A percentile compares a stretch with the other conserved stretches of the same genome.
Evolutionary conservation across 2,113 vertebrate species (phyloP).

Genomic region (Ploceus nigricollis): DNA sequence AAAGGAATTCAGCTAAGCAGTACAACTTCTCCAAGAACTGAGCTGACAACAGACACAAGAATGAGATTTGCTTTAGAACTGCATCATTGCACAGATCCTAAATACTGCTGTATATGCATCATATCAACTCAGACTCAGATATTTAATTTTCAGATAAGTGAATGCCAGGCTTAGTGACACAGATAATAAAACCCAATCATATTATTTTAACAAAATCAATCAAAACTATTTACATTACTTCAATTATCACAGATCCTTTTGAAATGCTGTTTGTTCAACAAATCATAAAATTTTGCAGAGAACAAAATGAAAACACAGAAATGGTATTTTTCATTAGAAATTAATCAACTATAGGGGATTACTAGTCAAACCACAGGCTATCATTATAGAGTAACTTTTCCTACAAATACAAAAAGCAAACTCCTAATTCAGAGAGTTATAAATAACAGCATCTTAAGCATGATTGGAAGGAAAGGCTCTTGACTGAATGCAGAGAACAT

Average conservation of each 20-base stretch:
- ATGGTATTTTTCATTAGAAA: conserved; percentile 26
- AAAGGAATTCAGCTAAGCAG: background rate
- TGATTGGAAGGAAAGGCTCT: background rate
- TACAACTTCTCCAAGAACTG: background rate
- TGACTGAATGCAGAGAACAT: background rate
- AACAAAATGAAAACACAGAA: background rate
- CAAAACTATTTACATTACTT: background rate
- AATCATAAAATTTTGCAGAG: background rate
- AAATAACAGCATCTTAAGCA: background rate
- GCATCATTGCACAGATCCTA: background rate
- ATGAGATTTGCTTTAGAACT: background rate
- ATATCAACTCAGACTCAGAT: background rate
- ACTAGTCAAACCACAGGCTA: conserved; percentile 36
- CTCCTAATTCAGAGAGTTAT: conserved; percentile 28
- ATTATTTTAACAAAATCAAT: background rate
- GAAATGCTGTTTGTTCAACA: background rate
- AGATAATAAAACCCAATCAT: background rate
- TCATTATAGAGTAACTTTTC: background rate
- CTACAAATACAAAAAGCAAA: background rate
- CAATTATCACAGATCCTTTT: background rate
- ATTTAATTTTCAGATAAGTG: background rate
- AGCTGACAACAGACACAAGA: background rate
- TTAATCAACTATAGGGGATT: conserved; percentile 3
- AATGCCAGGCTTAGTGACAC: background rate
- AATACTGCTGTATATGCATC: background rate